phyloP scores from a whole-genome alignment of 2,888 invertebrate species.

The Aphidius colemani region DNA sequence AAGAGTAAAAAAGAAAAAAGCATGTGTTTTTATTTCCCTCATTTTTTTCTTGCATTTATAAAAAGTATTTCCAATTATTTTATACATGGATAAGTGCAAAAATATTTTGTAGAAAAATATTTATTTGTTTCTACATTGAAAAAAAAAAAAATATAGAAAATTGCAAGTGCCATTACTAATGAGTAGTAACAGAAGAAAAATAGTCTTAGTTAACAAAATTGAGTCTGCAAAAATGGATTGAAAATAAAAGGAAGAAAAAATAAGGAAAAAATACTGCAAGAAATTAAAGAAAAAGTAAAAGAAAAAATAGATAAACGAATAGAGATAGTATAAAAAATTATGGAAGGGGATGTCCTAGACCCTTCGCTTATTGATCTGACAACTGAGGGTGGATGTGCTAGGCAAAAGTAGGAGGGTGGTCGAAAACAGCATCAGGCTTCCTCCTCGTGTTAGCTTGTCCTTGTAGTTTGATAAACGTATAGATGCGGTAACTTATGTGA shows the following conservation, averaged over 20 bases:
- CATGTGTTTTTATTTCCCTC: background rate
- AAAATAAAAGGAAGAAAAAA: background rate
- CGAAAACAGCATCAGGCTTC: constrained; percentile 28
- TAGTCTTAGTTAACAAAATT: too few relatives aligned
- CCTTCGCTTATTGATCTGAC: constrained; percentile 52
- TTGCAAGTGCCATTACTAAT: too few relatives aligned
- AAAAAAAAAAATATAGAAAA: too few relatives aligned
- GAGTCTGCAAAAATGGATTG: background rate
- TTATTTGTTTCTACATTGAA: too few relatives aligned
- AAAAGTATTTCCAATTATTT: too few relatives aligned
- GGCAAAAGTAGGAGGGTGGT: constrained; percentile 24
- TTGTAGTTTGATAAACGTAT: background rate
- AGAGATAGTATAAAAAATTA: constrained; percentile 6
- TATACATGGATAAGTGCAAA: too few relatives aligned
- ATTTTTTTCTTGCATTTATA: too few relatives aligned
- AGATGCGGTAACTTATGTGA: background rate
- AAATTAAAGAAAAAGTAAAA: background rate
- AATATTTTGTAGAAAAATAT: too few relatives aligned
- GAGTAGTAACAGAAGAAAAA: too few relatives aligned
- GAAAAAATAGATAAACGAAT: constrained; percentile 3
- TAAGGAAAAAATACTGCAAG: too few relatives aligned
- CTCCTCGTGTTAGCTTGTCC: constrained; percentile 9
- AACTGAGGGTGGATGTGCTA: constrained; percentile 19
- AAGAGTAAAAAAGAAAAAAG: constrained; percentile 1
- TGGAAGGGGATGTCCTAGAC: constrained; percentile 40